These are phyloP conservation scores for Oscheius onirici DNA, from an alignment of 2,888 invertebrate genomes.

Conservation along the genomic window DNA sequence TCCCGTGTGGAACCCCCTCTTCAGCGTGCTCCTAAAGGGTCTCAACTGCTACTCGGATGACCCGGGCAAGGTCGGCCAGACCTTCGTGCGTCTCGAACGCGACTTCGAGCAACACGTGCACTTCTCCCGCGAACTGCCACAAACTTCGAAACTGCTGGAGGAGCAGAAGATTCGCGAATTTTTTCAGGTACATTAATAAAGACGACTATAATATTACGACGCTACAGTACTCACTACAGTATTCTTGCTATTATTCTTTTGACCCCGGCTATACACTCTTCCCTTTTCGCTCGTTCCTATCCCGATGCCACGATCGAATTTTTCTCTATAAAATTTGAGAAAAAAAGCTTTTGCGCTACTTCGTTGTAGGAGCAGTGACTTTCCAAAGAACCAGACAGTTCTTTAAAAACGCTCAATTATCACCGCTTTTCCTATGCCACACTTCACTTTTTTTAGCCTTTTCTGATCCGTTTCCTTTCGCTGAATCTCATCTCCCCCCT, in stretches of 20 bases:
- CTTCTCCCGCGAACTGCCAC: conserved; percentile 80
- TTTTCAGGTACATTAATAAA: conserved; percentile 59
- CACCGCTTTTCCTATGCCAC: no score
- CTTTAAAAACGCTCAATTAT: no score
- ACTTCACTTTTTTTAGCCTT: no score
- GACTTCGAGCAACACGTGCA: conserved; percentile 93
- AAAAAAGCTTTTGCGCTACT: no score
- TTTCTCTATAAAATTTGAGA: no score
- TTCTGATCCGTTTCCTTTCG: no score
- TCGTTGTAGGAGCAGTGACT: no score
- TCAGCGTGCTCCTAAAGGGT: conserved; percentile 87
- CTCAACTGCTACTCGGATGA: conserved; percentile 90
- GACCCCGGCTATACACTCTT: no score
- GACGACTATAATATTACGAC: conserved; percentile 33
- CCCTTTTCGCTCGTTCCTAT: no score
- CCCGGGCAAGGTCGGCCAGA: conserved; percentile 82
- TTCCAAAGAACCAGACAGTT: no score
- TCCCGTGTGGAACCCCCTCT: conserved; percentile 54
- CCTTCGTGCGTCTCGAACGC: conserved; percentile 84
- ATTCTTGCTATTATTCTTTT: conserved; percentile 1
- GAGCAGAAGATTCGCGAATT: conserved; percentile 59
- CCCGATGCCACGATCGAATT: no score
- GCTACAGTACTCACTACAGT: conserved; percentile 9
- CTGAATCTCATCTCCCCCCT: no score
- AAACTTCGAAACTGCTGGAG: conserved; percentile 83